Percentiles rank a stretch among this genome's conserved stretches.
Evolutionary conservation across 2,113 vertebrate species (phyloP).

Genomic region (Delphinapterus leucas): DNA sequence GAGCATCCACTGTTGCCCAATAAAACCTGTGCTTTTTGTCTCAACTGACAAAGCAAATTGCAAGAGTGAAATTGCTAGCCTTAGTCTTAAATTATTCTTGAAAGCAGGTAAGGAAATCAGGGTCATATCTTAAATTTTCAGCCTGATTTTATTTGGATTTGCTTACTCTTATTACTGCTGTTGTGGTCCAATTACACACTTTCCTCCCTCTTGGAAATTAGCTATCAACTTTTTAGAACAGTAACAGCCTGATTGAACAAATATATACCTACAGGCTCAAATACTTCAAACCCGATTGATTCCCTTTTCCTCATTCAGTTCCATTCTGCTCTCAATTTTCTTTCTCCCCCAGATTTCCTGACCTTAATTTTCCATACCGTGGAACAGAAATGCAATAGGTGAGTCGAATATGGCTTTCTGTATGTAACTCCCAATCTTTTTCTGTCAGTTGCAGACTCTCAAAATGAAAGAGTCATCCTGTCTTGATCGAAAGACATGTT

Average conservation of each 20-base stretch:
- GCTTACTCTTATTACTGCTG: neutral
- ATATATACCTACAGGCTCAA: neutral
- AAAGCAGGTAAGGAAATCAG: neutral
- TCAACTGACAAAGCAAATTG: neutral
- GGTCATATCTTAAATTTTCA: neutral
- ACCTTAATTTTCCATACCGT: neutral
- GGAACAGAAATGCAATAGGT: slow-evolving; percentile 1
- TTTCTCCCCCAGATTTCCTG: neutral
- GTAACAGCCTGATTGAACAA: neutral
- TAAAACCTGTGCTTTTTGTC: neutral
- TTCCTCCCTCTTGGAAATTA: neutral
- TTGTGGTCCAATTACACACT: neutral
- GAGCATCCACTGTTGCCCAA: neutral
- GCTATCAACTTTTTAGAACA: neutral
- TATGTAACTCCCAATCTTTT: neutral
- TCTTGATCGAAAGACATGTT: neutral
- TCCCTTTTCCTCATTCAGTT: neutral
- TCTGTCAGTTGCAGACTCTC: neutral
- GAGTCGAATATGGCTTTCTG: neutral
- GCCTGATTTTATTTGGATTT: slow-evolving; percentile 15
- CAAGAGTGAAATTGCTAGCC: neutral
- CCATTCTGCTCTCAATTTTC: neutral
- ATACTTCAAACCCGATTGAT: neutral
- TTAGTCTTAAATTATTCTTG: neutral
- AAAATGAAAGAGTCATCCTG: neutral